These are phyloP conservation scores for Echinarachnius parma DNA, from an alignment of 53 echinoderm and acorn worm species.

Conservation along the genomic window DNA sequence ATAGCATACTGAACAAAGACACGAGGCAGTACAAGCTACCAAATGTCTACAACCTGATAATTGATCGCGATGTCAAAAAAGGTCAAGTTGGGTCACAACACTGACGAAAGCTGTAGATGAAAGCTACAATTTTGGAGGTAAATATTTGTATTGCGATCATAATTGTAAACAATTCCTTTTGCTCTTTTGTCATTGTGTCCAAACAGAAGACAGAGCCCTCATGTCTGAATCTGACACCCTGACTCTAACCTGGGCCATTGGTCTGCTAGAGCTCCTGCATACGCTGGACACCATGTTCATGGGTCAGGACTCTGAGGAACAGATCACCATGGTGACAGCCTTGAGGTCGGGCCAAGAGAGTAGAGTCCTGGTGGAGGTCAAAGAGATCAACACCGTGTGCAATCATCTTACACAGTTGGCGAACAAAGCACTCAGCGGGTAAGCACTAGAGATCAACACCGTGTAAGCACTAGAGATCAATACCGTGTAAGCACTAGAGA, in stretches of 20 bases:
- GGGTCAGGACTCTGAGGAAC: slow-evolving; percentile 35
- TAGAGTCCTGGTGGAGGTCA: slow-evolving; percentile 50
- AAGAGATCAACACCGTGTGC: slow-evolving; percentile 46
- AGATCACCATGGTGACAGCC: slow-evolving; percentile 38
- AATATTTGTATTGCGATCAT: no score
- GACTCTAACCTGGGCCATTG: slow-evolving; percentile 52
- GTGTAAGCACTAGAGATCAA: no score
- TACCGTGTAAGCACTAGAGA: no score
- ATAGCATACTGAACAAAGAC: no score
- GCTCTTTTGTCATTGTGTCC: background rate
- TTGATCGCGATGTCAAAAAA: no score
- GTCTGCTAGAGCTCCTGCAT: slow-evolving; percentile 48
- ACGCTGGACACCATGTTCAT: slow-evolving; percentile 32
- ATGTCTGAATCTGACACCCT: slow-evolving; percentile 16
- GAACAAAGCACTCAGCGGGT: slow-evolving; percentile 43
- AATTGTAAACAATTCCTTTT: no score
- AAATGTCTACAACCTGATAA: no score
- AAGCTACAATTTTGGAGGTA: no score
- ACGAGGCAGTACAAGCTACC: no score
- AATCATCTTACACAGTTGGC: slow-evolving; percentile 42
- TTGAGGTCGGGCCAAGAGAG: slow-evolving; percentile 55
- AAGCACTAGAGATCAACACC: no score
- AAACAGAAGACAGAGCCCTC: slow-evolving; percentile 17
- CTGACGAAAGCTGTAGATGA: no score
- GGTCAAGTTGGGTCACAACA: no score